These are phyloP conservation scores for Aegotheles bennettii DNA, from an alignment of 2,113 vertebrate species.

Conservation along the genomic window DNA sequence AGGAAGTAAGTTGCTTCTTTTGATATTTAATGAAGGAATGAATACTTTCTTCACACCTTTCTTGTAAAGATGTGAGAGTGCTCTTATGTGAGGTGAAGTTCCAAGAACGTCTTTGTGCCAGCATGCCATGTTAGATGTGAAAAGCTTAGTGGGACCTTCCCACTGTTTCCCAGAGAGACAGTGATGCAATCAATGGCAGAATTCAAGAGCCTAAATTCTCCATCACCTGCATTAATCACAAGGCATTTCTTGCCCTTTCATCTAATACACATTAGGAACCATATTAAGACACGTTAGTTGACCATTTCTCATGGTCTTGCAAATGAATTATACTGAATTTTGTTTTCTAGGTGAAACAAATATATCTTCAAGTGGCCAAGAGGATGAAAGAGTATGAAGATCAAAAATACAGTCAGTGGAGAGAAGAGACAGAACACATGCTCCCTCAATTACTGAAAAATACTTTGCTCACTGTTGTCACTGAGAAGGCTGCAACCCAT, in stretches of 20 bases:
- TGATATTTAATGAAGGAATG: neutral
- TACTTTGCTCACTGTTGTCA: slow-evolving; percentile 62
- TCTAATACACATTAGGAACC: neutral
- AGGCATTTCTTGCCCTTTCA: neutral
- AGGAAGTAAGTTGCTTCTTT: slow-evolving; percentile 64
- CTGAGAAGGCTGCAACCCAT: neutral
- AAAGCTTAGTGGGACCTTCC: neutral
- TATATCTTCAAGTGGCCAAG: slow-evolving; percentile 76
- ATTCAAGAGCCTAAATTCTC: neutral
- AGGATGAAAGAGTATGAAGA: slow-evolving; percentile 79
- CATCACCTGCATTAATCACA: neutral
- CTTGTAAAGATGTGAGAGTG: neutral
- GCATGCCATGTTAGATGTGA: neutral
- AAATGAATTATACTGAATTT: neutral
- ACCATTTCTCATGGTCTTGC: neutral
- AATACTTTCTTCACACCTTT: neutral
- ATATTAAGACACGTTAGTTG: neutral
- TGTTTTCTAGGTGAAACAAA: slow-evolving; percentile 77
- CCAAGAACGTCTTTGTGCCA: neutral
- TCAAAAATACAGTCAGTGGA: slow-evolving; percentile 79
- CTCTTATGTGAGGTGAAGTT: neutral
- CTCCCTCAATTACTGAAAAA: slow-evolving; percentile 81
- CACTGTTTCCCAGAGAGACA: neutral
- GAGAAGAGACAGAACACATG: slow-evolving; percentile 35
- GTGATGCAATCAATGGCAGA: neutral